phyloP scores from a whole-genome alignment of 2,888 invertebrate genomes.

The Caenorhabditis sp. region DNA sequence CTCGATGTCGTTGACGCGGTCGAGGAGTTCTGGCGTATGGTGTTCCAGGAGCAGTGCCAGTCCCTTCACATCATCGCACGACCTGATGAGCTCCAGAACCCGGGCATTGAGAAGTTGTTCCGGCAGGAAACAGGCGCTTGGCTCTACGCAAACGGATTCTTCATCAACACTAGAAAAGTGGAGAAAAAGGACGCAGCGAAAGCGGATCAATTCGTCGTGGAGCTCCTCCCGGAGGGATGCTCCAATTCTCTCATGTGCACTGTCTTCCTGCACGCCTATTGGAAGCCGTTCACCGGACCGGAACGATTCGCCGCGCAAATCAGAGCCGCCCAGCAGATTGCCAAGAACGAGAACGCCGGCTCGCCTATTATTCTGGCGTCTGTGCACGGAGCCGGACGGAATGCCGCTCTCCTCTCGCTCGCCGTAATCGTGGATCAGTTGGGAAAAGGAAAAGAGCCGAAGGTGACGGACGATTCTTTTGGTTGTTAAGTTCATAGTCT shows the following conservation, averaged over 20 bases:
- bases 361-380: constrained; percentile 30
- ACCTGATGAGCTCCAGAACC: constrained; percentile 36
- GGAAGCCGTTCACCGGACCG: constrained; percentile 26
- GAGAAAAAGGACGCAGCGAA: constrained; percentile 28
- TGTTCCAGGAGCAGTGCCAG: constrained; percentile 50
- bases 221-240: constrained; percentile 50
- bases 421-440: constrained; percentile 37
- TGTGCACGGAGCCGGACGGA: constrained; percentile 42
- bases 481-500: background rate
- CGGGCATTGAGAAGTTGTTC: constrained; percentile 35
- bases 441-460: constrained; percentile 39
- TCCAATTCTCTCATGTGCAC: constrained; percentile 47
- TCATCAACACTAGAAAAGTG: constrained; percentile 48
- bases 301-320: constrained; percentile 18
- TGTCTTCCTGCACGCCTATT: constrained; percentile 35
- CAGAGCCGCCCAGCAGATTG: constrained; percentile 36
- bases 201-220: constrained; percentile 38
- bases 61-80: constrained; percentile 40
- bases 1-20: constrained; percentile 25
- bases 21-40: constrained; percentile 54
- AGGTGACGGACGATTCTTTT: background rate
- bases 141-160: constrained; percentile 49
- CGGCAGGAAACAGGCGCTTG: constrained; percentile 33
- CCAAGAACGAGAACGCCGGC: constrained; percentile 20
- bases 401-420: constrained; percentile 34